Base-by-base conservation (phyloP, 2,113 vertebrate genomes). In the Gila orcuttii region DNA sequence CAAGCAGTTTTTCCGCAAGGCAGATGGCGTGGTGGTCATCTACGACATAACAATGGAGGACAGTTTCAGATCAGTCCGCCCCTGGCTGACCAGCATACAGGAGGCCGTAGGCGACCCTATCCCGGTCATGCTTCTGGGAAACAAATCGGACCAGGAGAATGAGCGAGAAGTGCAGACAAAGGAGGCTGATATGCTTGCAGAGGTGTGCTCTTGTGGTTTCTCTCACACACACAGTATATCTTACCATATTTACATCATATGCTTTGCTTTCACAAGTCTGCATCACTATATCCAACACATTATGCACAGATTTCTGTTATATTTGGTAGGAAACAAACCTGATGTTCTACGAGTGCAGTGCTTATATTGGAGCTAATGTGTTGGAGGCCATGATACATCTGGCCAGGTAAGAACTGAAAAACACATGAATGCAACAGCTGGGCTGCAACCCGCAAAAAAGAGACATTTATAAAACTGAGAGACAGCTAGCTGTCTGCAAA, bases 1-100 rank as follows among this genome's bases (percentile, higher is more conserved):
- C 74, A 98, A 97, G 90, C 97, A 99, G 93, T 99, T 99, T 93
- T 98, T 98, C 88, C 93, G 97, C 57, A 98, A 97, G 92, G 97
- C 96, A 0, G 97, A 99, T 13, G 97, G 97, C 0, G 95, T 98
- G 84, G 93, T 97, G 75, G 89, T 99, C 89, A 96, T 97, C 94
- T 98, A 98, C 2, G 97, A 98, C 47, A 93, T 98, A 91, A 98
- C 97, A 0, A 91, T 93, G 87, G 93, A 90, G 88, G 94, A 96
- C 71, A 97, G 96, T 6, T 98, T 97, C 91, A 94, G 90, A 64
- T 94, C 95, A 0, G 95, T 98, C 31, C 93, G 87, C 11, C 94
- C 95, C 47, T 98, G 97, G 97, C 92, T 99, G 78, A 89, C 87
- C 89, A 97, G 94, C 25, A 95, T 98, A 64, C 94, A 97, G 96